phyloP scores from a whole-genome alignment of 2,113 vertebrate species.

The Oncorhynchus tshawytscha region DNA sequence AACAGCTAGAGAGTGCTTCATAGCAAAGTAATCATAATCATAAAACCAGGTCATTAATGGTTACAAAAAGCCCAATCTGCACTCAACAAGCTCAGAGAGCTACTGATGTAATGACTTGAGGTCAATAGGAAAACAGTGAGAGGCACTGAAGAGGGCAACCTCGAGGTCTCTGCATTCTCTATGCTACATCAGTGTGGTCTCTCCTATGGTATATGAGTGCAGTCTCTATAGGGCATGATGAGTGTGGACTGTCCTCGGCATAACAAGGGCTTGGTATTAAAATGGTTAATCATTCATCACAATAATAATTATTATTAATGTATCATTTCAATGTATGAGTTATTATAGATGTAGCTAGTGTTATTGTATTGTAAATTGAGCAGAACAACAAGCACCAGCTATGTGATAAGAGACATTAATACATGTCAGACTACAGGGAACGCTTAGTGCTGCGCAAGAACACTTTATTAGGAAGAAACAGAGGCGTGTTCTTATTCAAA shows the following conservation, averaged over 20 bases:
- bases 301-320: not conserved
- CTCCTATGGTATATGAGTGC: too few species aligned
- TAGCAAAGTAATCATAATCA: constrained; percentile 1
- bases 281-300: not conserved
- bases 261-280: not conserved
- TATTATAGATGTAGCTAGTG: not conserved
- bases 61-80: constrained; percentile 11
- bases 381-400: constrained; percentile 4
- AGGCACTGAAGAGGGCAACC: not conserved
- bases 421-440: not conserved
- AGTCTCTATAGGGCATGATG: too few species aligned
- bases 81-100: not conserved
- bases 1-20: not conserved
- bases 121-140: not conserved
- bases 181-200: not conserved
- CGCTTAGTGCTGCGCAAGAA: too few species aligned
- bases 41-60: not conserved
- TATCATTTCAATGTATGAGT: not conserved
- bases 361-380: not conserved
- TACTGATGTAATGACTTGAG: constrained; percentile 29
- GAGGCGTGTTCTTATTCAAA: too few species aligned
- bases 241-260: not conserved
- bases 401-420: constrained; percentile 7
- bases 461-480: not conserved
- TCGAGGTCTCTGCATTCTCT: too few species aligned